Conservation (phyloP, 2,113 vertebrate genomes). For the Microcebus lehilahytsara region DNA sequence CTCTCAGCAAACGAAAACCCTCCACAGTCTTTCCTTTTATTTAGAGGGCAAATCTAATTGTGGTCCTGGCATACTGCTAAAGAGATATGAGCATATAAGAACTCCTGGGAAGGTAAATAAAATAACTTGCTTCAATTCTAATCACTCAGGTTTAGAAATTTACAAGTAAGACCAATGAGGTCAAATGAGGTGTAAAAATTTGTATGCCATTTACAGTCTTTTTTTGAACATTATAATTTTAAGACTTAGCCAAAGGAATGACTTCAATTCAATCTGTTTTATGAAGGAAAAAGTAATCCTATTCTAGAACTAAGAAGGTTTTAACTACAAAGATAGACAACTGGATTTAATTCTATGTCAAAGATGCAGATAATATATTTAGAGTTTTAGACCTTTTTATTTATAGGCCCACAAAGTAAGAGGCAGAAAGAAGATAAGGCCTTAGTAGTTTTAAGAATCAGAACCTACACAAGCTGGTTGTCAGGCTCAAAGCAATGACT, state of each 20-base stretch:
- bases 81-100: background rate
- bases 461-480: background rate
- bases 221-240: background rate
- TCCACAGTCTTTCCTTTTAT: background rate
- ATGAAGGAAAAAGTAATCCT: background rate
- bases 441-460: constrained; percentile 29
- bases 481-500: constrained; percentile 20
- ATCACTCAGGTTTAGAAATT: background rate
- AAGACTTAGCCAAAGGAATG: constrained; percentile 13
- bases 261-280: background rate
- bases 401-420: background rate
- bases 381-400: constrained; percentile 43
- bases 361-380: background rate
- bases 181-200: background rate
- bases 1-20: background rate
- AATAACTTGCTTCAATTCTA: background rate
- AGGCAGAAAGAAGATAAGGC: background rate
- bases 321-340: constrained; percentile 42
- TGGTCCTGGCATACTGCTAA: background rate
- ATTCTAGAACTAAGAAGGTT: constrained; percentile 32
- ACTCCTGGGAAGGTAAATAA: background rate
- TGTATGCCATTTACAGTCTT: background rate
- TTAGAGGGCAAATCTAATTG: background rate
- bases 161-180: background rate
- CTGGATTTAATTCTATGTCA: constrained; percentile 25